phyloP scores from a whole-genome alignment of 2,113 vertebrate genomes.

The Oryzias melastigma region DNA sequence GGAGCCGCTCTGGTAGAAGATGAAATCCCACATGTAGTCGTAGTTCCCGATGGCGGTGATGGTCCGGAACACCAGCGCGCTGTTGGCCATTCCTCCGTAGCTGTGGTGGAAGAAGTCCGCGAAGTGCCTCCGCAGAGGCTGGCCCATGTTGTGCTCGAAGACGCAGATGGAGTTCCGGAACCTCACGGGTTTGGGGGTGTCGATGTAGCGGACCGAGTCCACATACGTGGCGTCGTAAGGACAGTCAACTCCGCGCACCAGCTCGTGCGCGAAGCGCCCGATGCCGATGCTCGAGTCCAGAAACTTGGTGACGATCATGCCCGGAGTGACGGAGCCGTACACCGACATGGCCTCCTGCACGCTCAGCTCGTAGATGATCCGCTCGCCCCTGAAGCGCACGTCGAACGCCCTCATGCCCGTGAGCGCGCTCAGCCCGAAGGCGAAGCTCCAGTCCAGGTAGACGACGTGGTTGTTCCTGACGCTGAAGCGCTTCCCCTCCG shows the following conservation, averaged over 20 bases:
- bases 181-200: conserved; percentile 44
- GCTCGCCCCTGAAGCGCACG: conserved; percentile 77
- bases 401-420: conserved; percentile 86
- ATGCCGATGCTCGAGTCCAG: conserved; percentile 87
- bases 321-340: conserved; percentile 84
- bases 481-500: conserved; percentile 79
- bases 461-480: conserved; percentile 77
- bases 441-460: conserved; percentile 85
- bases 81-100: conserved; percentile 85
- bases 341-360: conserved; percentile 87
- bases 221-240: conserved; percentile 79
- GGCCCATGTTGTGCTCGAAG: conserved; percentile 86
- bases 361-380: conserved; percentile 85
- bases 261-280: conserved; percentile 79
- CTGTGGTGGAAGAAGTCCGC: conserved; percentile 76
- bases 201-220: conserved; percentile 77
- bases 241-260: conserved; percentile 86
- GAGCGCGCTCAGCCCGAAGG: conserved; percentile 82
- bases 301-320: conserved; percentile 82
- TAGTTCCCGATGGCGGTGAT: conserved; percentile 84
- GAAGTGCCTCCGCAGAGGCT: conserved; percentile 87
- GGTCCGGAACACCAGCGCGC: conserved; percentile 81
- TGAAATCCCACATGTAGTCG: conserved; percentile 88
- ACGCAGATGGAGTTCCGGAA: conserved; percentile 83
- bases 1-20: conserved; percentile 86